A percentile compares a stretch with the other conserved stretches of the same genome.
Conservation (phyloP, 2,888 invertebrate species). For the Hirtodrosophila histrioides region DNA sequence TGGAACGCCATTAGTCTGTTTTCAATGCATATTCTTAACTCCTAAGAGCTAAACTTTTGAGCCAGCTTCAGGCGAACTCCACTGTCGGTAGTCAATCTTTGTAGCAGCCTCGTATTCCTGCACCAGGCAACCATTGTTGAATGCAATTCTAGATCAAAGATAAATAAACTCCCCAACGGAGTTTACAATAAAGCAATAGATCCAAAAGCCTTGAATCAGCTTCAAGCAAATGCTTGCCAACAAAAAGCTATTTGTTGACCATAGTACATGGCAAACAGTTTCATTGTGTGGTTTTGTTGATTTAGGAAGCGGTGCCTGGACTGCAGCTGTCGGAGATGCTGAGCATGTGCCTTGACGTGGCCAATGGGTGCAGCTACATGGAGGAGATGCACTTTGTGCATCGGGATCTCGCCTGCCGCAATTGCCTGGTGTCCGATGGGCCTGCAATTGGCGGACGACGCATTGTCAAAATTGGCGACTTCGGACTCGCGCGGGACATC, state of each 20-base stretch:
- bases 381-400: slow-evolving; percentile 99
- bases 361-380: slow-evolving; percentile 96
- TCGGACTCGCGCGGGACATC: slow-evolving; percentile 97
- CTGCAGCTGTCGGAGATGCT: slow-evolving; percentile 93
- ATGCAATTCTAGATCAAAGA: no score
- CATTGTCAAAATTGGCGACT: slow-evolving; percentile 94
- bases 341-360: slow-evolving; percentile 97
- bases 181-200: no score
- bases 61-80: slow-evolving; percentile 83
- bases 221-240: no score
- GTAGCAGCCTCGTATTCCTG: slow-evolving; percentile 98
- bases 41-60: slow-evolving; percentile 10
- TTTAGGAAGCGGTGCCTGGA: slow-evolving; percentile 87
- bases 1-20: neutral
- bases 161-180: no score
- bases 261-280: no score
- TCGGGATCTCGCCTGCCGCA: slow-evolving; percentile 97
- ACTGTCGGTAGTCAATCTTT: slow-evolving; percentile 93
- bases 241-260: no score
- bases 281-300: neutral
- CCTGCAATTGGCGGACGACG: slow-evolving; percentile 84
- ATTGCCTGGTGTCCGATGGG: slow-evolving; percentile 92
- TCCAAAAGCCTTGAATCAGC: no score
- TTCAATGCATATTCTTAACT: no score
- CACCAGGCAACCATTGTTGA: slow-evolving; percentile 87